These are phyloP conservation scores for Agrypnia vestita DNA, from an alignment of 1,140 invertebrate genomes.

Conservation along the genomic window DNA sequence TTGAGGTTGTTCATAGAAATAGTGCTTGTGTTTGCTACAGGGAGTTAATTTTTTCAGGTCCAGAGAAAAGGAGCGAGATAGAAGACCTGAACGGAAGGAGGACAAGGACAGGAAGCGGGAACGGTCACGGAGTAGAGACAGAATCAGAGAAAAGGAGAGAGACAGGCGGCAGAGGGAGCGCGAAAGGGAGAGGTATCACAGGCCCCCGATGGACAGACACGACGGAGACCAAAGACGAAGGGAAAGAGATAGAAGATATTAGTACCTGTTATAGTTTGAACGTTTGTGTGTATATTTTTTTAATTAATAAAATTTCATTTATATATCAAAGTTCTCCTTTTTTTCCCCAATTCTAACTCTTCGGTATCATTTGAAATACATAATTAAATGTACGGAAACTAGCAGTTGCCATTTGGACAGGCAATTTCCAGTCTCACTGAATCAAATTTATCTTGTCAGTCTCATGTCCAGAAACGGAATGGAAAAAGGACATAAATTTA, in stretches of 20 bases:
- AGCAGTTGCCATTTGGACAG: no score
- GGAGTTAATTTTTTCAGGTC: slow-evolving; percentile 65
- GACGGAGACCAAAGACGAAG: slow-evolving; percentile 66
- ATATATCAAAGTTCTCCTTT: no score
- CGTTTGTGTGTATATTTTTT: slow-evolving; percentile 7
- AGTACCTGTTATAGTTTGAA: not conserved
- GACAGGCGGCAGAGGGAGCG: slow-evolving; percentile 69
- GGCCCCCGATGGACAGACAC: slow-evolving; percentile 67
- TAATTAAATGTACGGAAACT: no score
- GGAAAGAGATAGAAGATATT: slow-evolving; percentile 67
- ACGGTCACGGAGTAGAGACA: slow-evolving; percentile 69
- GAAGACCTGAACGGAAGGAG: slow-evolving; percentile 69
- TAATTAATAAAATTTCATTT: not conserved
- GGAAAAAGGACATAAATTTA: no score
- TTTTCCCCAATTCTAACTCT: no score
- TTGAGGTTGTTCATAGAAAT: no score
- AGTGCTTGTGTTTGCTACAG: no score
- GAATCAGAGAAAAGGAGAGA: slow-evolving; percentile 67
- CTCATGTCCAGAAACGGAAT: no score
- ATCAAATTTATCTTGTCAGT: no score
- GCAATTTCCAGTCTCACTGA: no score
- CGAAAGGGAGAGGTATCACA: slow-evolving; percentile 67
- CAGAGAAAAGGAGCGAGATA: slow-evolving; percentile 73
- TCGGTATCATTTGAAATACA: no score
- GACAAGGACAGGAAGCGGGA: slow-evolving; percentile 72